phyloP scores from a whole-genome alignment of 2,113 vertebrate species.

The Serranochromis macrocephalus region DNA sequence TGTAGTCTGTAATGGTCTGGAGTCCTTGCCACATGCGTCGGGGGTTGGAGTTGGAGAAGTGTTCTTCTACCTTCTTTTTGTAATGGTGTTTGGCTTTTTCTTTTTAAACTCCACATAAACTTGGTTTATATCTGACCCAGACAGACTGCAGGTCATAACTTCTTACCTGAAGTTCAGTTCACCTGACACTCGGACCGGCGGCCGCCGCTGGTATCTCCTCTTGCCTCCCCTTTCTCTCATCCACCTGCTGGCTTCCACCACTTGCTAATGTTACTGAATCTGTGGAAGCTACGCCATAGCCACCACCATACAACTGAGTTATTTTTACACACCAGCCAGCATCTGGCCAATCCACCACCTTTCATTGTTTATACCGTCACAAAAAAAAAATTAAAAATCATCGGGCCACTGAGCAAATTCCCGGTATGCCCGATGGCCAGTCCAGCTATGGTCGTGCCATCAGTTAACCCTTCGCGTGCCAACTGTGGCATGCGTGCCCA shows the following conservation, averaged over 20 bases:
- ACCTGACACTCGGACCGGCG: fast-evolving
- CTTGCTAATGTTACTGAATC: neutral
- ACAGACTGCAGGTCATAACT: too few species aligned
- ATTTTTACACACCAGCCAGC: neutral
- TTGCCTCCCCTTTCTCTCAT: neutral
- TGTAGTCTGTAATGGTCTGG: too few species aligned
- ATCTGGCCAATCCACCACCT: neutral
- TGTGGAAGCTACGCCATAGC: neutral
- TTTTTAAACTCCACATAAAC: too few species aligned
- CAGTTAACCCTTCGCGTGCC: neutral
- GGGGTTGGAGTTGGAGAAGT: too few species aligned
- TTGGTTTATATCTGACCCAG: too few species aligned
- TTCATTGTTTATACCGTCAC: neutral
- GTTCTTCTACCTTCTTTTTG: too few species aligned
- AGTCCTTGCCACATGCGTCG: too few species aligned
- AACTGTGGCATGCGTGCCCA: neutral
- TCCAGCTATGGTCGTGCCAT: neutral
- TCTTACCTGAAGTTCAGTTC: too few species aligned
- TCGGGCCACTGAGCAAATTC: neutral
- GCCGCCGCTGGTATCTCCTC: too few species aligned
- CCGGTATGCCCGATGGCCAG: neutral
- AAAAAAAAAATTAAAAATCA: neutral
- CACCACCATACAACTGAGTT: neutral
- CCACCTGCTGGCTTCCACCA: neutral
- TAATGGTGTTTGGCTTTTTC: too few species aligned